phyloP scores from a whole-genome alignment of 2,888 invertebrate genomes.

The Pristionchus fissidentatus region DNA sequence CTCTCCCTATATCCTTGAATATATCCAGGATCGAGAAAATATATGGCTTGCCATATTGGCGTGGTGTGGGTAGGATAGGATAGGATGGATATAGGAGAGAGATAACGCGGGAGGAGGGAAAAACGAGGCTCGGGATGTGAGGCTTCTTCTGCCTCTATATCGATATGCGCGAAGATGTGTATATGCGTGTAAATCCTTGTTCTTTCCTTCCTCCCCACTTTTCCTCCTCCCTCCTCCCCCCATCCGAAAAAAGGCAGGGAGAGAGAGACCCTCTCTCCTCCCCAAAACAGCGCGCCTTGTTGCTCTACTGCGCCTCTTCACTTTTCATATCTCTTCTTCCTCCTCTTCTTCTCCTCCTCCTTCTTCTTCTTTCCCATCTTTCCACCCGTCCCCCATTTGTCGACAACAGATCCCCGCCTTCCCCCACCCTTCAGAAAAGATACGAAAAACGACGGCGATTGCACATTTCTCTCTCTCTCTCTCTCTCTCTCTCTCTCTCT shows the following conservation, averaged over 20 bases:
- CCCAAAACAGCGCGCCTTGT: background rate
- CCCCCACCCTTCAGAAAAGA: too few species aligned
- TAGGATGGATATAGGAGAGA: too few species aligned
- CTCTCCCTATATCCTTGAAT: background rate
- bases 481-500: too few species aligned
- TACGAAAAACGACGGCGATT: too few species aligned
- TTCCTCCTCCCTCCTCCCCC: background rate
- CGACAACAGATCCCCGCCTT: background rate
- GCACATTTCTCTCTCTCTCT: too few species aligned
- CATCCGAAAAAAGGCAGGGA: background rate
- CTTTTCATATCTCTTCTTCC: slow-evolving; percentile 29
- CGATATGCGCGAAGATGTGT: background rate
- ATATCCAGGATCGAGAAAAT: too few species aligned
- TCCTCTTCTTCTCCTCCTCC: slow-evolving; percentile 6
- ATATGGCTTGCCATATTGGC: too few species aligned
- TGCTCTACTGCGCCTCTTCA: background rate
- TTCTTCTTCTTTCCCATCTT: background rate
- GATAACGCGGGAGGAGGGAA: background rate
- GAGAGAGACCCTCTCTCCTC: background rate
- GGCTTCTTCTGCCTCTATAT: background rate
- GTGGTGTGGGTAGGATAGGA: too few species aligned
- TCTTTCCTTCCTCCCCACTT: background rate
- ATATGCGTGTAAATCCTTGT: background rate
- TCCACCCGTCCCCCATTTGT: background rate
- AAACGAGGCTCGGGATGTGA: background rate